These are phyloP conservation scores for Magallana nippona DNA, from an alignment of 2,888 invertebrate genomes.

Conservation along the genomic window DNA sequence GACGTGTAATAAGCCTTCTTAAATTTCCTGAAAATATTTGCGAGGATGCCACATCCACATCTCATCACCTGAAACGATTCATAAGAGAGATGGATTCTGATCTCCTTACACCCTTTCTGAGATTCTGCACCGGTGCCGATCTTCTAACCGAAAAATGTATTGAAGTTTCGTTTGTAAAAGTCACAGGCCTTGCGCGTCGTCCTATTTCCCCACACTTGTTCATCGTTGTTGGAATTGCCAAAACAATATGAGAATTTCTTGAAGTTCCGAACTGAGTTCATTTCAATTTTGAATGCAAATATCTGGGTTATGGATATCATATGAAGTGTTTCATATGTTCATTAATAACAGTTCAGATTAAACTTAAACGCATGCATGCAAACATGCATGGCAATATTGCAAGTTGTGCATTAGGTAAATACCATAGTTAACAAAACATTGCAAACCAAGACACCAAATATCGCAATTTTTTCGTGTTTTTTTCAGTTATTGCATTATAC, in stretches of 20 bases:
- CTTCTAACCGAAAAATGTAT: slow-evolving; percentile 38
- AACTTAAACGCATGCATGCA: neutral
- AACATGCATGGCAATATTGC: neutral
- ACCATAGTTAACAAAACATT: neutral
- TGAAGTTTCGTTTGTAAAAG: slow-evolving; percentile 45
- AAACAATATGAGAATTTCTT: slow-evolving; percentile 36
- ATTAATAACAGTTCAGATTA: neutral
- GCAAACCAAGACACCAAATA: neutral
- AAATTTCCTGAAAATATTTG: slow-evolving; percentile 39
- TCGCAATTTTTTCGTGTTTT: no score
- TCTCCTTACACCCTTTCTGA: slow-evolving; percentile 39
- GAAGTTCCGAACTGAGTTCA: slow-evolving; percentile 36
- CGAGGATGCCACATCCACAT: no score
- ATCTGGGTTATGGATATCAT: slow-evolving; percentile 45
- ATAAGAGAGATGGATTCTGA: slow-evolving; percentile 33
- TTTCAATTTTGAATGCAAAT: neutral
- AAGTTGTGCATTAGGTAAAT: slow-evolving; percentile 14
- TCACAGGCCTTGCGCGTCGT: slow-evolving; percentile 41
- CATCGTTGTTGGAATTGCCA: slow-evolving; percentile 30
- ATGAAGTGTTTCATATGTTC: neutral
- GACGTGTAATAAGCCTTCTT: no score
- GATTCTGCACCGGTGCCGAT: slow-evolving; percentile 46
- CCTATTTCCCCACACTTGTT: slow-evolving; percentile 47
- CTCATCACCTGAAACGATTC: no score
- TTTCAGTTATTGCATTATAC: no score